phyloP scores from a whole-genome alignment of 2,888 invertebrate genomes.

The Hypercompe scribonia region DNA sequence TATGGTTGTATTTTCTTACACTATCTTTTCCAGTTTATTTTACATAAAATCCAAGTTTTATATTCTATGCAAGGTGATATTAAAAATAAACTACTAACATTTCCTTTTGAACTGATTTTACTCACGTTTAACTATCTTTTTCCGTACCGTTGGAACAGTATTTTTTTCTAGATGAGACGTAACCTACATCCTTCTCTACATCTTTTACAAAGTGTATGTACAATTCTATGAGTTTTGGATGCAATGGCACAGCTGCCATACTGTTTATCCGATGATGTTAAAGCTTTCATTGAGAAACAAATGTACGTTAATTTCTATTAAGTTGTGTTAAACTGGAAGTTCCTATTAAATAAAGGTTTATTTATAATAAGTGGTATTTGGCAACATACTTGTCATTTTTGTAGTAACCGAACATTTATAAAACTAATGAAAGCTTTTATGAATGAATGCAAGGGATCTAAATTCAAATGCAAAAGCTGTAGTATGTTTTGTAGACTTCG shows the following conservation, averaged over 20 bases:
- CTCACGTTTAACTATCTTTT: too few relatives aligned
- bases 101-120: too few relatives aligned
- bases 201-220: background rate
- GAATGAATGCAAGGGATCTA: slow-evolving; percentile 30
- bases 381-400: background rate
- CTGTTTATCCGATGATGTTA: background rate
- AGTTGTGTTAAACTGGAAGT: too few relatives aligned
- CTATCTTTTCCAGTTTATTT: too few relatives aligned
- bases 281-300: background rate
- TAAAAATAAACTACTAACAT: too few relatives aligned
- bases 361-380: background rate
- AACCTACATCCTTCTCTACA: background rate
- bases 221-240: background rate
- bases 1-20: too few relatives aligned
- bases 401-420: slow-evolving; percentile 20
- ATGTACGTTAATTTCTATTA: too few relatives aligned
- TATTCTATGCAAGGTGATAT: too few relatives aligned
- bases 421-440: slow-evolving; percentile 49
- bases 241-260: background rate
- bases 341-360: background rate
- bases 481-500: slow-evolving; percentile 62
- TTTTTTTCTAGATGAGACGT: background rate
- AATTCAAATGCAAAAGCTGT: slow-evolving; percentile 65
- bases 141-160: too few relatives aligned
- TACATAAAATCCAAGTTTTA: too few relatives aligned